Evolutionary conservation across 92 coral and sea anemone genomes (phyloP), one percentile per base, ranked within the genome.

Genomic region (Hydrozoanthus gracilis): DNA sequence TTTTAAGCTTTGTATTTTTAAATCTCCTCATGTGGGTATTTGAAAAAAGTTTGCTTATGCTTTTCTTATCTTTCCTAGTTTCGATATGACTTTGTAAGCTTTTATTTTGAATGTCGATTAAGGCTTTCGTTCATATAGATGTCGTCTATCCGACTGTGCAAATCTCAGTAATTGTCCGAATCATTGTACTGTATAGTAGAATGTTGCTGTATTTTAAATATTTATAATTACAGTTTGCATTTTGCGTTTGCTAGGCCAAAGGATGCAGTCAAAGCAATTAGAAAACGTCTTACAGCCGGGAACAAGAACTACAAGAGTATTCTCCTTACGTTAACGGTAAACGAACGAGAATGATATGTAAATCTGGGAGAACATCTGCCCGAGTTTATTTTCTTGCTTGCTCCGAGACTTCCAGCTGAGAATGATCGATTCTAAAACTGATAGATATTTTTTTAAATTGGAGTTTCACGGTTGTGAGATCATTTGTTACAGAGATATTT

Each of bases 281-380:
- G 87, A 82, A 97, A 97, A 85, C 92, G 98, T 6, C 91, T 97
- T 7, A n/a, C 92, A 12, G 85, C 48, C 17, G 92, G 92, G 68
- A 95, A 95, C 71, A 97, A 92, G 79, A 94, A 97, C 77, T 97
- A 88, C 71, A 97, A 97, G 82, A 94, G 98, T 76, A 95, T 97
- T 61, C 89, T 97, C 51, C 88, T 97, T 9, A 97, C 98, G 45
- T 84, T 97, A 88, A 97, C 99, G 89, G 99, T 97, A 77, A 67
- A 94, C 82, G 50, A 10, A 56, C n/a, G 2, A 20, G 7, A 18
- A 27, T 27, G 39, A 27, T 27, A 0, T 27, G 39, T 27, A 27
- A 44, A 64, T 51, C 66, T 46, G 44, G 20, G 9, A 18, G 8
- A 50, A 52, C 64, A 52, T 18, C 18, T 13, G 60, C 18, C 12